Percentiles rank a stretch among this genome's conserved stretches.
phyloP scores from a whole-genome alignment of 2,797 vertebrate genomes.

The Catostomus latipinnis region DNA sequence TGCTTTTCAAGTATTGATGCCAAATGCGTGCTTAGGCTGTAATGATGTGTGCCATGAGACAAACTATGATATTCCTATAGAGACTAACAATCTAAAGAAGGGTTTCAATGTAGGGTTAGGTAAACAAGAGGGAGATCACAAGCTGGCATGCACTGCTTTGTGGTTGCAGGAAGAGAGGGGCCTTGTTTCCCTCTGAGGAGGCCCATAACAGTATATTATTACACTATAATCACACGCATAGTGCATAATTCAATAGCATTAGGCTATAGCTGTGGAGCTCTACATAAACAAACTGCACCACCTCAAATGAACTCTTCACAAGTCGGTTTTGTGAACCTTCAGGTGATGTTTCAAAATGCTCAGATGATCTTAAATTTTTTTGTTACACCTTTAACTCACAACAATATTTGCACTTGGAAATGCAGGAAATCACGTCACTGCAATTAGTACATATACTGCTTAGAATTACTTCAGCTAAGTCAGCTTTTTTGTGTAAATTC shows the following conservation, averaged over 20 bases:
- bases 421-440: too few species aligned
- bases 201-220: slow-evolving; percentile 18
- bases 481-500: neutral
- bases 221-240: slow-evolving; percentile 21
- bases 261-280: slow-evolving; percentile 8
- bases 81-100: slow-evolving; percentile 33
- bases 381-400: neutral
- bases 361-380: neutral
- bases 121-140: slow-evolving; percentile 49
- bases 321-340: neutral
- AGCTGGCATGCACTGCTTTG: slow-evolving; percentile 35
- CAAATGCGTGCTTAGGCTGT: neutral
- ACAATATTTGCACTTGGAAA: neutral
- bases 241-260: slow-evolving; percentile 5
- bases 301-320: neutral
- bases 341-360: neutral
- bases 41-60: neutral
- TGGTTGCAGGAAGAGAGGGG: slow-evolving; percentile 23
- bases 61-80: slow-evolving; percentile 15
- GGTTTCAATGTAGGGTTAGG: slow-evolving; percentile 25
- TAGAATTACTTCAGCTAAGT: neutral
- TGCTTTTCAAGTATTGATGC: neutral
- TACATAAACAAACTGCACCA: neutral
- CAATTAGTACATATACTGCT: too few species aligned
- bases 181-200: slow-evolving; percentile 7